These are phyloP conservation scores for Hypomecis punctinalis DNA, from an alignment of 2,888 invertebrate genomes.

Conservation along the genomic window DNA sequence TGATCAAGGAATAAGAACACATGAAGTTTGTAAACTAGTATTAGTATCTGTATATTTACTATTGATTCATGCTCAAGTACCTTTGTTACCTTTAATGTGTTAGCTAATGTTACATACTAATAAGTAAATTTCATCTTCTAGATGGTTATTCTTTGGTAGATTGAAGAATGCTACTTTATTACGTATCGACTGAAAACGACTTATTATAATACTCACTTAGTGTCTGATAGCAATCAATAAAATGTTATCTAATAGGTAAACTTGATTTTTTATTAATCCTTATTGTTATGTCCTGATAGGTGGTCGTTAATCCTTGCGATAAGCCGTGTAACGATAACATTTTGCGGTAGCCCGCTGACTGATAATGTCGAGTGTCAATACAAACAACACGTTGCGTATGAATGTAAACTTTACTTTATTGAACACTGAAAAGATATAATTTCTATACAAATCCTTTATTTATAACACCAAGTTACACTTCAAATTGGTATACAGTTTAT, in stretches of 20 bases:
- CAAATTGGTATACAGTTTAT: too few relatives aligned
- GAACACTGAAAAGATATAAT: too few relatives aligned
- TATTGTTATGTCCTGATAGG: slow-evolving; percentile 13
- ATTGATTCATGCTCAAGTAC: too few relatives aligned
- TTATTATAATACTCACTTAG: neutral
- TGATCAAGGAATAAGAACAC: too few relatives aligned
- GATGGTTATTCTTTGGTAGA: too few relatives aligned
- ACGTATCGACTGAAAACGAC: neutral
- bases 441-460: too few relatives aligned
- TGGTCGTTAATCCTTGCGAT: neutral
- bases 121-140: neutral
- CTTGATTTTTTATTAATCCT: slow-evolving; percentile 10
- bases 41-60: too few relatives aligned
- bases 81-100: too few relatives aligned
- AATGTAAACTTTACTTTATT: neutral
- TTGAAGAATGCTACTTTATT: neutral
- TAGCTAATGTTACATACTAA: neutral
- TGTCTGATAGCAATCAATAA: slow-evolving; percentile 4
- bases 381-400: slow-evolving; percentile 1
- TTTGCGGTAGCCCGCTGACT: neutral
- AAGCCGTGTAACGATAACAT: neutral
- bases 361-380: neutral
- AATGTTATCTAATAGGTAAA: neutral
- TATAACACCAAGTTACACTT: too few relatives aligned
- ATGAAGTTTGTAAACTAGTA: too few relatives aligned